Evolutionary conservation across 2,797 vertebrate species (phyloP), one percentile per base, ranked within the genome.

Genomic region (Rhyacichthys aspro): DNA sequence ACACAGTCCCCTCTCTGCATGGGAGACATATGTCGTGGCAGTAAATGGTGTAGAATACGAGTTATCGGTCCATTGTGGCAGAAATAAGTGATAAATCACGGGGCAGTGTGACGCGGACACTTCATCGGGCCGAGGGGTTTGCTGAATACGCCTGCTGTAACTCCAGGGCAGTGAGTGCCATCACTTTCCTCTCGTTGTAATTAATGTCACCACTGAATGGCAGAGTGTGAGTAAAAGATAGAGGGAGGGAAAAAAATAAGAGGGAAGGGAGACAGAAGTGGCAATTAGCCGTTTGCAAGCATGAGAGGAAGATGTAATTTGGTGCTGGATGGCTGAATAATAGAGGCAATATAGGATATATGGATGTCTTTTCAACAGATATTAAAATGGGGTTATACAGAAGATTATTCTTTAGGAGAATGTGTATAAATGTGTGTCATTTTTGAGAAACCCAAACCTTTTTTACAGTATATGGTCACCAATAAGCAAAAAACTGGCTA

Each of bases 51-150:
- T 47, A 67, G 64, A 77, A 70, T 56, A 38, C 53, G 18, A 71
- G 56, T 80, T 84, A 81, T 82, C 59, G 56, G 76, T 53, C 63
- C 53, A 33, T 52, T 67, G 74, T 73, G 68, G 74, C 69, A 81
- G 80, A 71, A 85, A 72, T 76, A 76, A 85, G 68, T 76, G 79
- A 89, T 85, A 79, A 88, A 91, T 88, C 74, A 72, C 33, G 0
- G 47, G 11, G 53, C 45, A 23, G 68, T 28, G 64, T 55, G 69
- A 78, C 74, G 74, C 54, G 53, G 82, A 82, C 81, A 76, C 81
- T 84, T 85, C 78, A 86, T 88, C 81, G 78, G 76, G 68, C 70
- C 19, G 11, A 12, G 34, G 49, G 45, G 1, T 58, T 69, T 76
- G 82, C 85, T 76, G 75, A 88, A 86, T 64, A 74, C 52, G 59